Conservation (phyloP, 1,140 invertebrate genomes). For the Daktulosphaira vitifoliae region DNA sequence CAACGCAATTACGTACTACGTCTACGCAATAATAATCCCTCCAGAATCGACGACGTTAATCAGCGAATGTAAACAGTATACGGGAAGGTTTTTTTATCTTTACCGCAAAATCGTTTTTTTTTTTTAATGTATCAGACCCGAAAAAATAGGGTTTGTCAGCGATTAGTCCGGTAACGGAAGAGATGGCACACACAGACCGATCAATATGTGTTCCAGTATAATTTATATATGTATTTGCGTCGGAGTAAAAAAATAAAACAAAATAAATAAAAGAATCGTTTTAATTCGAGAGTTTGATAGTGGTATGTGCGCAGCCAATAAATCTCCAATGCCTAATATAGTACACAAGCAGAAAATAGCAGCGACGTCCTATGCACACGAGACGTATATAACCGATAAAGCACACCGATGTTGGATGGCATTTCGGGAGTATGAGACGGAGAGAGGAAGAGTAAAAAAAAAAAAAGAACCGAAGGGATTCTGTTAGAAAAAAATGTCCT, state of each 20-base stretch:
- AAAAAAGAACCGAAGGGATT: slow-evolving; percentile 30
- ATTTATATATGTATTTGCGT: neutral
- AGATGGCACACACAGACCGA: neutral
- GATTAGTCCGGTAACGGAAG: slow-evolving; percentile 1
- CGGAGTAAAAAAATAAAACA: too few relatives aligned
- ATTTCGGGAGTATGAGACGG: neutral
- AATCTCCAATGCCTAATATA: slow-evolving; percentile 23
- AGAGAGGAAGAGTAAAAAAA: neutral
- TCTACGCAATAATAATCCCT: too few relatives aligned
- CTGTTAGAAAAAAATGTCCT: slow-evolving; percentile 32
- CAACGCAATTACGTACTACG: too few relatives aligned
- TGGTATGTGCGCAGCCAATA: slow-evolving; percentile 22
- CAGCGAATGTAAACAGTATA: too few relatives aligned
- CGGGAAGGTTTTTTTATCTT: too few relatives aligned
- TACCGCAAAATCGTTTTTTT: too few relatives aligned
- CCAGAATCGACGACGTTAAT: too few relatives aligned
- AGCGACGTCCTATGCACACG: slow-evolving; percentile 18
- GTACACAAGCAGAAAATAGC: too few relatives aligned
- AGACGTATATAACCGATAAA: slow-evolving; percentile 16
- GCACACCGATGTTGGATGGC: neutral
- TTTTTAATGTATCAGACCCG: neutral
- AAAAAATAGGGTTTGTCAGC: slow-evolving; percentile 30
- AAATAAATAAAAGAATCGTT: slow-evolving; percentile 3
- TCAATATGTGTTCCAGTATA: slow-evolving; percentile 10
- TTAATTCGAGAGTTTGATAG: slow-evolving; percentile 1